These are phyloP conservation scores for Drosophila willistoni DNA, from an alignment of 1,140 invertebrate genomes.

Conservation along the genomic window DNA sequence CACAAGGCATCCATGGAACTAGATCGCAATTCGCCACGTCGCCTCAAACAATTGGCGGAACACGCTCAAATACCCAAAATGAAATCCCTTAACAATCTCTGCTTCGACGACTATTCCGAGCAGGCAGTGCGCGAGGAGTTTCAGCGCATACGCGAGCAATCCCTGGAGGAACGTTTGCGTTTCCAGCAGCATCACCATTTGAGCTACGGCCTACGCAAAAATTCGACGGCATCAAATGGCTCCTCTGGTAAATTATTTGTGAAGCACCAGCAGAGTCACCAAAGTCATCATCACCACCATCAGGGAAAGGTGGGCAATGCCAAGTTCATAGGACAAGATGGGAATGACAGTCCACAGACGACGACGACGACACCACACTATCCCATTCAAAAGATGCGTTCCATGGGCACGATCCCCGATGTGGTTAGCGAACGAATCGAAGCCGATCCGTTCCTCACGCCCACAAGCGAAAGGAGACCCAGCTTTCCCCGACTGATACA, in stretches of 20 bases:
- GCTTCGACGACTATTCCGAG: conserved; percentile 73
- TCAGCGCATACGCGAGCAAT: conserved; percentile 63
- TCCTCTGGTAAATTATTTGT: conserved; percentile 67
- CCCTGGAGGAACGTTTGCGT: conserved; percentile 59
- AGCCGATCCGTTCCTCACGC: conserved; percentile 78
- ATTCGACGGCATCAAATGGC: conserved; percentile 65
- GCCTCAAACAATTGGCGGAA: conserved; percentile 70
- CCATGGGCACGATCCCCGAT: conserved; percentile 82
- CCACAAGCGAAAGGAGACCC: conserved; percentile 65
- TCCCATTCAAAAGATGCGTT: conserved; percentile 82
- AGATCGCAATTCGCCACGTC: conserved; percentile 77
- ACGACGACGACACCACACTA: conserved; percentile 42
- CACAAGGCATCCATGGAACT: conserved; percentile 78
- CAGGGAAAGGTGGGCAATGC: conserved; percentile 78
- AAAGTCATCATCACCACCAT: conserved; percentile 29
- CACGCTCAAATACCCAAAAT: conserved; percentile 75
- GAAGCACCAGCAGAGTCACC: conserved; percentile 60
- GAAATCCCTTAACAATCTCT: conserved; percentile 80
- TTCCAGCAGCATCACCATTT: conserved; percentile 58
- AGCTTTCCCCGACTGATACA: conserved; percentile 65
- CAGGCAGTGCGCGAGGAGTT: conserved; percentile 72
- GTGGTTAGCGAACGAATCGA: conserved; percentile 71
- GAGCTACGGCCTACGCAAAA: conserved; percentile 52
- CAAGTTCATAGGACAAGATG: conserved; percentile 79
- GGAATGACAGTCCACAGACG: conserved; percentile 52